Percentiles rank a stretch among this genome's conserved stretches.
phyloP scores from a whole-genome alignment of 2,797 vertebrate genomes.

The Sebastes melanostomus region DNA sequence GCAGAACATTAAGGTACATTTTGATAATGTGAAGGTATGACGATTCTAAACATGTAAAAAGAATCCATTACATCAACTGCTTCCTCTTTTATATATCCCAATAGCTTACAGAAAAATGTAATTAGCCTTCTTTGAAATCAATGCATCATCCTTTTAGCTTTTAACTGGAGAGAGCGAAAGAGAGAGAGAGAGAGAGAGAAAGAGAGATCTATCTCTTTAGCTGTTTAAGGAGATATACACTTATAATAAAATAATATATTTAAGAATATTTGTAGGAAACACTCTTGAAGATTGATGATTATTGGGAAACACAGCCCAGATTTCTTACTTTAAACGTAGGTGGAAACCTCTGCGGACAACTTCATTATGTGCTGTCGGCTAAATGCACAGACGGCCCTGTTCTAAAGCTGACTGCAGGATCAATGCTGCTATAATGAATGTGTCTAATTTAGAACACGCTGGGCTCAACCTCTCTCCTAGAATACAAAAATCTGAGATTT shows the following conservation, averaged over 20 bases:
- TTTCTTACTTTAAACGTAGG: neutral
- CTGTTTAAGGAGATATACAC: neutral
- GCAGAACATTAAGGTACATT: neutral
- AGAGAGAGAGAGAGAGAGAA: neutral
- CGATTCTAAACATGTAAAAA: neutral
- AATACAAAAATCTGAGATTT: conserved; percentile 1
- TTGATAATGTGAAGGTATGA: neutral
- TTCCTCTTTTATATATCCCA: neutral
- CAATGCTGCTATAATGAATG: conserved; percentile 49
- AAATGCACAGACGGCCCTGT: conserved; percentile 31
- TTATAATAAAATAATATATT: neutral
- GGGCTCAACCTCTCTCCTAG: neutral
- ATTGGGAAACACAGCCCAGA: neutral
- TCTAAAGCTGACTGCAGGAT: conserved; percentile 31
- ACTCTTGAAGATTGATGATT: neutral
- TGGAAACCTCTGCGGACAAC: conserved; percentile 10
- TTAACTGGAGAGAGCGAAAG: neutral
- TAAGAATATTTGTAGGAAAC: neutral
- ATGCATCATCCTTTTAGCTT: neutral
- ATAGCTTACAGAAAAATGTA: neutral
- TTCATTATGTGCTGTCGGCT: conserved; percentile 3
- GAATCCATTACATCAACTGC: neutral
- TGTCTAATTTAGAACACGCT: conserved; percentile 38
- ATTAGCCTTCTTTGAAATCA: neutral
- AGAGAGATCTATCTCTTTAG: neutral